Conservation (phyloP, 2,113 vertebrate species). For the Microtus oregoni region DNA sequence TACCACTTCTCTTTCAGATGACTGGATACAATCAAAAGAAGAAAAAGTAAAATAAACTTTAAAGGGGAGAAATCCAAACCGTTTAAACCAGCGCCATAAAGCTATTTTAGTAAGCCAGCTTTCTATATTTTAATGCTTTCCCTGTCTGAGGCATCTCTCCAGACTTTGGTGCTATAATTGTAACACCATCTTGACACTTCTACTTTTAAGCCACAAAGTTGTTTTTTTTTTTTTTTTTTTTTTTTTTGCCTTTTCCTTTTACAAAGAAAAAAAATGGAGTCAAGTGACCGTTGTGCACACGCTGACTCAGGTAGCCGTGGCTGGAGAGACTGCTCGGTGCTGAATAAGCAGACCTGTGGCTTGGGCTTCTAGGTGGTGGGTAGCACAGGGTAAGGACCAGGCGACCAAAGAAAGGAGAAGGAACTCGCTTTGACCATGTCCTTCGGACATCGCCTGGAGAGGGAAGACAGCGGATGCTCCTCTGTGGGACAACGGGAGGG, state of each 20-base stretch:
- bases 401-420: background rate
- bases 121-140: conserved; percentile 82
- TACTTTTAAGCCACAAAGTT: conserved; percentile 79
- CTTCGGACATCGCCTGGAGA: background rate
- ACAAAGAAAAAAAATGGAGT: conserved; percentile 63
- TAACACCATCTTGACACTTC: conserved; percentile 82
- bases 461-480: background rate
- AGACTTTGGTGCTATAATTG: conserved; percentile 81
- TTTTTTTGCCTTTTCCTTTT: conserved; percentile 72
- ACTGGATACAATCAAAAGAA: conserved; percentile 71
- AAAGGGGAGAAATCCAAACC: conserved; percentile 76
- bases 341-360: background rate
- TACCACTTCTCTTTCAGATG: conserved; percentile 59
- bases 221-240: conserved; percentile 71
- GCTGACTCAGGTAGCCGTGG: background rate
- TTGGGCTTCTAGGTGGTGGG: background rate
- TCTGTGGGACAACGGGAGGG: background rate
- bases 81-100: conserved; percentile 78
- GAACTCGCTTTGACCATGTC: background rate
- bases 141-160: conserved; percentile 80
- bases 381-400: background rate
- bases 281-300: conserved; percentile 35
- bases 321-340: background rate
- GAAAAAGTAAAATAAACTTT: conserved; percentile 78
- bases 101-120: conserved; percentile 80